Evolutionary conservation across 2,888 invertebrate species (phyloP).

Genomic region (Ophioninae sp.): DNA sequence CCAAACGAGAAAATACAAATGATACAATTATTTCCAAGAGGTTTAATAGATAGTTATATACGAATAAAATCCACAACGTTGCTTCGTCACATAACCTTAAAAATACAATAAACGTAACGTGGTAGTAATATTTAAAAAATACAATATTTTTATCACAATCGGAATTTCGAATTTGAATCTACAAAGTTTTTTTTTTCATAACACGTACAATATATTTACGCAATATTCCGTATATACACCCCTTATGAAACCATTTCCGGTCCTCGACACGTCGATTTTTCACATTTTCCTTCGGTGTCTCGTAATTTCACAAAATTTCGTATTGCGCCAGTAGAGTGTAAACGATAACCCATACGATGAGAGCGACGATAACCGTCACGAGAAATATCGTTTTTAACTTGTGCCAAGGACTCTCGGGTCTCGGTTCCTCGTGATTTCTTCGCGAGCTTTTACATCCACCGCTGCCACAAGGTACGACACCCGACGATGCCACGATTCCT

Average conservation of each 20-base stretch:
- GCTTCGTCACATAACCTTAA: conserved; percentile 22
- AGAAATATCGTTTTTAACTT: conserved; percentile 82
- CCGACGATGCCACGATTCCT: conserved; percentile 54
- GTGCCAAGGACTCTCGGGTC: conserved; percentile 82
- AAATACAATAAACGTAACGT: conserved; percentile 1
- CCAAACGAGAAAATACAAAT: conserved; percentile 14
- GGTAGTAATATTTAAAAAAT: not conserved
- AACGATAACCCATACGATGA: conserved; percentile 82
- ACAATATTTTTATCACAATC: conserved; percentile 16
- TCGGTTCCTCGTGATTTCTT: conserved; percentile 58
- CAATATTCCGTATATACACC: not conserved
- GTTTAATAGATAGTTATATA: conserved; percentile 13
- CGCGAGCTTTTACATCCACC: conserved; percentile 72
- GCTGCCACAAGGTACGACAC: conserved; percentile 69
- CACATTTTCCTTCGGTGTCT: not conserved
- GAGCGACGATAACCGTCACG: conserved; percentile 79
- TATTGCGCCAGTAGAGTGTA: conserved; percentile 77
- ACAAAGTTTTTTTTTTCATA: not conserved
- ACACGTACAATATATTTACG: not conserved
- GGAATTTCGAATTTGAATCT: not conserved
- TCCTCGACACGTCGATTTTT: too few species aligned
- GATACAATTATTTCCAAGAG: conserved; percentile 18
- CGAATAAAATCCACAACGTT: conserved; percentile 39
- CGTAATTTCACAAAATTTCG: conserved; percentile 69
- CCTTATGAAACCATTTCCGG: not conserved